Evolutionary conservation across 2,113 vertebrate genomes (phyloP).

Genomic region (Sinocyclocheilus anophthalmus): DNA sequence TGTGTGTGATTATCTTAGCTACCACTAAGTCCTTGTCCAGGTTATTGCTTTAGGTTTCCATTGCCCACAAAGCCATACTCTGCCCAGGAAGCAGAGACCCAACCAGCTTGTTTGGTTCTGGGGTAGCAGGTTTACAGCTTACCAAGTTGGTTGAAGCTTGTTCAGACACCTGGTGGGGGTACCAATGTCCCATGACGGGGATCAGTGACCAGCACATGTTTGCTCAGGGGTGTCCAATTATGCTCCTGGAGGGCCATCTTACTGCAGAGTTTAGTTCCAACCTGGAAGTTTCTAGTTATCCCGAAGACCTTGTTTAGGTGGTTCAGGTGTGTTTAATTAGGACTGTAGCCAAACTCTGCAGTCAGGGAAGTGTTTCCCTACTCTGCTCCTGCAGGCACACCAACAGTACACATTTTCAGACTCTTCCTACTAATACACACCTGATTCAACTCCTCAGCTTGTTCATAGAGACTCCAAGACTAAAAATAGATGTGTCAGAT

Average conservation of each 20-base stretch:
- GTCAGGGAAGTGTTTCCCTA: neutral
- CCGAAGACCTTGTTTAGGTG: neutral
- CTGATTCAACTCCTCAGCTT: neutral
- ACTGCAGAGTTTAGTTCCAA: neutral
- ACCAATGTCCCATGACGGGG: neutral
- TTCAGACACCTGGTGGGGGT: neutral
- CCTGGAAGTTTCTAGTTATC: neutral
- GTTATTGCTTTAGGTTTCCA: constrained; percentile 43
- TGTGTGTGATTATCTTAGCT: neutral
- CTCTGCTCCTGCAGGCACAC: neutral
- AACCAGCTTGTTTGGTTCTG: neutral
- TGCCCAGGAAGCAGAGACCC: neutral
- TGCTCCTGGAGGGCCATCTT: neutral
- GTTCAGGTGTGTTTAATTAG: neutral
- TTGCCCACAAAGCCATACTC: neutral
- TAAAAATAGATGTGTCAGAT: neutral
- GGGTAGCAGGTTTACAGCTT: neutral
- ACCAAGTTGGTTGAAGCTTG: neutral
- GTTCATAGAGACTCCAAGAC: neutral
- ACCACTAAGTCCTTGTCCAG: constrained; percentile 57
- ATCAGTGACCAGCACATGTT: neutral
- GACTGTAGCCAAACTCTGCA: neutral
- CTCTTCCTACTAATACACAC: neutral
- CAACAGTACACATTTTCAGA: neutral
- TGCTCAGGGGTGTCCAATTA: neutral